Evolutionary conservation across 64 coral and sea anemone genomes (phyloP).

Genomic region (Hydrozoanthus tunicans): DNA sequence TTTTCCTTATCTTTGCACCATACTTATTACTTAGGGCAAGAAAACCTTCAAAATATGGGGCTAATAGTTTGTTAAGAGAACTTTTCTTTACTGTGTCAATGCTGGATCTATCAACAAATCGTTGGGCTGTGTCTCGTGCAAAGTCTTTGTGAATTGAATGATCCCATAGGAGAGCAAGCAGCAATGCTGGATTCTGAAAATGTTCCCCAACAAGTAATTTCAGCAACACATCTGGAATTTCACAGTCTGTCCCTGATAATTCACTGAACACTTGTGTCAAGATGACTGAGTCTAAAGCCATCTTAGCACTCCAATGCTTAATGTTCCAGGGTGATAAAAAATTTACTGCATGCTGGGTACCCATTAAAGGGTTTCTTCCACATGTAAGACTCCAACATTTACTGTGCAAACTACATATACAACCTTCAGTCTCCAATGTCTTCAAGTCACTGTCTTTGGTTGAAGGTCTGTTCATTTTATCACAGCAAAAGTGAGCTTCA

Average conservation of each 20-base stretch:
- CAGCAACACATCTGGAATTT: constrained; percentile 24
- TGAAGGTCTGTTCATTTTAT: neutral
- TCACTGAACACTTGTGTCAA: neutral
- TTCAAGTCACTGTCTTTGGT: neutral
- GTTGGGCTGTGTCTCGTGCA: neutral
- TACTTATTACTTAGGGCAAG: neutral
- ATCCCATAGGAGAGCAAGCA: constrained; percentile 43
- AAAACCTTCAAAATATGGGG: constrained; percentile 3
- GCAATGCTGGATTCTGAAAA: constrained; percentile 46
- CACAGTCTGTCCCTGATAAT: constrained; percentile 1
- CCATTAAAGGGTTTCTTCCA: neutral
- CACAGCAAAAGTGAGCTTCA: neutral
- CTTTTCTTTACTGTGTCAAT: neutral
- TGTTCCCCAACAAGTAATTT: constrained; percentile 24
- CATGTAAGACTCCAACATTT: neutral
- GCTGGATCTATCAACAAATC: neutral
- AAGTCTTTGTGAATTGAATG: constrained; percentile 27
- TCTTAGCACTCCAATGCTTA: constrained; percentile 30
- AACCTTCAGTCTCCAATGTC: neutral
- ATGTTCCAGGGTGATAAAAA: constrained; percentile 29
- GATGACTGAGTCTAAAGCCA: constrained; percentile 45
- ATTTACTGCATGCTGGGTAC: constrained; percentile 23
- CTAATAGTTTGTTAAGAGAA: neutral
- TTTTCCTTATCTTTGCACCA: neutral
- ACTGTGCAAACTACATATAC: neutral